phyloP scores from a whole-genome alignment of 1,140 invertebrate species.

The Drosophila ohnishii region DNA sequence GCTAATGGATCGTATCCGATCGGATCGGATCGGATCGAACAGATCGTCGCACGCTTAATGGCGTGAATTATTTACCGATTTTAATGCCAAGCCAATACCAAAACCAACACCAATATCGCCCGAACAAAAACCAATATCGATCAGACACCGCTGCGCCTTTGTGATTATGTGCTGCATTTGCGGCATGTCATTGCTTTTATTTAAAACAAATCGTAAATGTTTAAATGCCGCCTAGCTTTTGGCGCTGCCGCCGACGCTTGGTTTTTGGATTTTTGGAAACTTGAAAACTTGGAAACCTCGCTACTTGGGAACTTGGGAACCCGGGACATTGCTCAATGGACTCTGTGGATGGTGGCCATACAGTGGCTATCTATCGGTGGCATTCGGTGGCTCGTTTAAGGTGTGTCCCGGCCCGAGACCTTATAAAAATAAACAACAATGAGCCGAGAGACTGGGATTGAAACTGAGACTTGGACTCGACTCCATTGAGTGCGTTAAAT shows the following conservation, averaged over 20 bases:
- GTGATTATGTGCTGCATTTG: conserved; percentile 66
- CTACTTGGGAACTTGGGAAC: conserved; percentile 16
- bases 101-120: conserved; percentile 38
- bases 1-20: conserved; percentile 47
- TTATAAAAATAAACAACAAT: conserved; percentile 76
- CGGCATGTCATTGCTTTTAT: conserved; percentile 71
- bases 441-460: conserved; percentile 40
- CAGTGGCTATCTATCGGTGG: conserved; percentile 77
- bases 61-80: conserved; percentile 78
- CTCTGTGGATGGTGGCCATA: conserved; percentile 39
- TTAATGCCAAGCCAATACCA: conserved; percentile 74
- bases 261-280: conserved; percentile 9
- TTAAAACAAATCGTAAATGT: conserved; percentile 78
- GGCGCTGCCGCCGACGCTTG: conserved; percentile 51
- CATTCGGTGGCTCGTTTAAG: conserved; percentile 63
- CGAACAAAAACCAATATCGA: conserved; percentile 52
- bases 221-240: conserved; percentile 75
- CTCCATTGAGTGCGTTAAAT: conserved; percentile 72
- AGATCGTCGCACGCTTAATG: conserved; percentile 75
- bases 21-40: conserved; percentile 20
- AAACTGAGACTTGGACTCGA: conserved; percentile 14
- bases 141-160: conserved; percentile 56
- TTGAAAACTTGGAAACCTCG: conserved; percentile 2
- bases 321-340: conserved; percentile 42
- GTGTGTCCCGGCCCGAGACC: conserved; percentile 69